Conservation (phyloP, 2,888 invertebrate genomes). For the Cheilosia urbana region DNA sequence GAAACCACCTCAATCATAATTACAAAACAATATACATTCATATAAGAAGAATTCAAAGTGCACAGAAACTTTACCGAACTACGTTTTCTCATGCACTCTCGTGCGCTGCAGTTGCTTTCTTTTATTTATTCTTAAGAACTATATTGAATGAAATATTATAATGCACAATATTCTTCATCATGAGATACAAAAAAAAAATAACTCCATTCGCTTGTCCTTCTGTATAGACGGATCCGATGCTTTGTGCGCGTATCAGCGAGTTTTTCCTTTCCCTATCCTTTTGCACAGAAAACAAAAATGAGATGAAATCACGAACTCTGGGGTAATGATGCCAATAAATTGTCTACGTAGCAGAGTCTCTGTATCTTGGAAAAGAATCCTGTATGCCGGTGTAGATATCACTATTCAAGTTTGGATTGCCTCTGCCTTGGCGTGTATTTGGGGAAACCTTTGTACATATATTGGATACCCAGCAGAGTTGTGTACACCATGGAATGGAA, state of each 20-base stretch:
- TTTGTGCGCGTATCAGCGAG: slow-evolving; percentile 4
- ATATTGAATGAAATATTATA: slow-evolving; percentile 22
- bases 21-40: background rate
- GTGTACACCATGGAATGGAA: background rate
- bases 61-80: background rate
- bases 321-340: slow-evolving; percentile 26
- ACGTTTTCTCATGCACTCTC: background rate
- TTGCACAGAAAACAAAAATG: slow-evolving; percentile 5
- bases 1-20: background rate
- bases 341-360: slow-evolving; percentile 15
- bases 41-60: background rate
- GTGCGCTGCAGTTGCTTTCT: background rate
- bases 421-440: background rate
- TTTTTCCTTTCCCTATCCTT: slow-evolving; percentile 5
- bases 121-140: background rate
- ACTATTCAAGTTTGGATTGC: slow-evolving; percentile 2
- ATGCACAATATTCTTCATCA: background rate
- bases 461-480: background rate
- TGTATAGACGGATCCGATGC: background rate
- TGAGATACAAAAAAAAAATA: background rate
- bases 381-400: slow-evolving; percentile 8
- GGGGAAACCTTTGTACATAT: background rate
- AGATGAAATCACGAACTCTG: slow-evolving; percentile 25
- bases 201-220: slow-evolving; percentile 5
- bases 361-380: background rate